phyloP scores from a whole-genome alignment of 2,888 invertebrate genomes.

The Diaphora mendica region DNA sequence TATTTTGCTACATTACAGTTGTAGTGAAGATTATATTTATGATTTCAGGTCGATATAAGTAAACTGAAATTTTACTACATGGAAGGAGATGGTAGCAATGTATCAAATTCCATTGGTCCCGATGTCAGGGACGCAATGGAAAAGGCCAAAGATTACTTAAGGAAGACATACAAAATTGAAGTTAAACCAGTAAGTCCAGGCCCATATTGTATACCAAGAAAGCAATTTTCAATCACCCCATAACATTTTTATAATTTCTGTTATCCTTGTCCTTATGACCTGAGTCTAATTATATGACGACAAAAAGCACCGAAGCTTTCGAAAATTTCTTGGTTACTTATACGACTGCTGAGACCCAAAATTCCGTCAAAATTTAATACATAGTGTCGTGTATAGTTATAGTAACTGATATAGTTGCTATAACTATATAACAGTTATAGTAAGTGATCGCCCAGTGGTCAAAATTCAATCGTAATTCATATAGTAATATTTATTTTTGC shows the following conservation, averaged over 20 bases:
- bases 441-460: too few relatives aligned
- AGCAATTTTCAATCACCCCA: too few relatives aligned
- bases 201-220: too few relatives aligned
- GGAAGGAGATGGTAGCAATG: slow-evolving; percentile 90
- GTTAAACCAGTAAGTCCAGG: slow-evolving; percentile 83
- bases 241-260: not conserved
- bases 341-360: not conserved
- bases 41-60: slow-evolving; percentile 85
- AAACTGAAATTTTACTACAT: slow-evolving; percentile 92
- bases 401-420: too few relatives aligned
- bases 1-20: not conserved
- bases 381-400: too few relatives aligned
- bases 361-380: not conserved
- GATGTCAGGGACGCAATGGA: slow-evolving; percentile 87
- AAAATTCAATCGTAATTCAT: too few relatives aligned
- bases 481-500: too few relatives aligned
- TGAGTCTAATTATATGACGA: not conserved
- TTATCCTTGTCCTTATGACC: not conserved
- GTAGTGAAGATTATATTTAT: not conserved
- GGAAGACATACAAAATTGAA: slow-evolving; percentile 82
- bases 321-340: not conserved
- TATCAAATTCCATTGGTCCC: slow-evolving; percentile 86
- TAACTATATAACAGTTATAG: too few relatives aligned
- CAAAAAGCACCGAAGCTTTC: not conserved
- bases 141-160: slow-evolving; percentile 84